Evolutionary conservation across 2,888 invertebrate genomes (phyloP).

Genomic region (Megastigmus dorsalis): DNA sequence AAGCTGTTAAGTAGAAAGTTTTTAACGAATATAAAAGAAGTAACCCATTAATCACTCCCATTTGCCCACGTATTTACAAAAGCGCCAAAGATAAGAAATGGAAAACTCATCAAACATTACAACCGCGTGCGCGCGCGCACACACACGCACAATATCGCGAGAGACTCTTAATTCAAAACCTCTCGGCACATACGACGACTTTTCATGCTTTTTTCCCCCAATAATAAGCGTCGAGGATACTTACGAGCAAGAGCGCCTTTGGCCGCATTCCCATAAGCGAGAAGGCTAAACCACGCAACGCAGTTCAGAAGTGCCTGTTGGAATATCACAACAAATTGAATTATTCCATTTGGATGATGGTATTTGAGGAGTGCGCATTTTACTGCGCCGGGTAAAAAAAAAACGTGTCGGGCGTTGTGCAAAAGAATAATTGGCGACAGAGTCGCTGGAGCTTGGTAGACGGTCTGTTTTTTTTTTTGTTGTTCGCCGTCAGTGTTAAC

Average conservation of each 20-base stretch:
- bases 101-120: too few species aligned
- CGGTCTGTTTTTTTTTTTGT: too few species aligned
- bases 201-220: too few species aligned
- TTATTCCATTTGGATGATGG: too few species aligned
- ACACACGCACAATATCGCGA: too few species aligned
- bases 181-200: too few species aligned
- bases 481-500: too few species aligned
- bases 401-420: constrained; percentile 24
- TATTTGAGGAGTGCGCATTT: too few species aligned
- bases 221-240: constrained; percentile 32
- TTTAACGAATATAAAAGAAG: not conserved
- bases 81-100: too few species aligned
- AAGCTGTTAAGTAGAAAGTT: constrained; percentile 30
- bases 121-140: too few species aligned
- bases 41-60: constrained; percentile 4
- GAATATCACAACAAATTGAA: constrained; percentile 50
- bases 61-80: too few species aligned
- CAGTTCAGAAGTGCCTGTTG: constrained; percentile 58
- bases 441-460: not conserved
- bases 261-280: constrained; percentile 57
- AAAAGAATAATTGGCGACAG: constrained; percentile 42
- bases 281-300: constrained; percentile 54
- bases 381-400: not conserved
- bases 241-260: constrained; percentile 49
- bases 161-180: too few species aligned